Conservation (phyloP, 2,888 invertebrate species). For the Arrhopalites spinosus region DNA sequence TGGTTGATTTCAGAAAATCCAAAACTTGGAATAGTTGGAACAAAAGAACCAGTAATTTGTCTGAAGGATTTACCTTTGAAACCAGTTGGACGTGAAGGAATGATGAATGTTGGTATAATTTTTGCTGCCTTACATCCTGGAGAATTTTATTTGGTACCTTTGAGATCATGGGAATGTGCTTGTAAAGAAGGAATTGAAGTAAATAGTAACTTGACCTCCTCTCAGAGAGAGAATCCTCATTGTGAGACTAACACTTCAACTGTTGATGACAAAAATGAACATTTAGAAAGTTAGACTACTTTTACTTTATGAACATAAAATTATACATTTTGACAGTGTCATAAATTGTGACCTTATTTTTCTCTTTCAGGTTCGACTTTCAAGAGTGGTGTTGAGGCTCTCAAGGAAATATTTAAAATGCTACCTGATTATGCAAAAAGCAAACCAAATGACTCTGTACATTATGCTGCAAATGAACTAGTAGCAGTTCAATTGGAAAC, state of each 20-base stretch:
- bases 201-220: not conserved
- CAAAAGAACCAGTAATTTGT: not conserved
- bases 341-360: not conserved
- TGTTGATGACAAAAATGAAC: not conserved
- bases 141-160: slow-evolving; percentile 32
- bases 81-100: slow-evolving; percentile 33
- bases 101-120: slow-evolving; percentile 23
- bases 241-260: not conserved
- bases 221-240: no score
- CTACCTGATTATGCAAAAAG: not conserved
- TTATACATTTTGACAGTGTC: not conserved
- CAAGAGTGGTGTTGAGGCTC: not conserved
- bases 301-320: not conserved
- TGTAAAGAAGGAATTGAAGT: slow-evolving; percentile 22
- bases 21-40: not conserved
- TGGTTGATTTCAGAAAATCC: slow-evolving; percentile 6
- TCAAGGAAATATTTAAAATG: slow-evolving; percentile 15
- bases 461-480: not conserved
- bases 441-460: not conserved
- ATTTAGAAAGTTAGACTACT: no score
- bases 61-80: slow-evolving; percentile 2
- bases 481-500: slow-evolving; percentile 22
- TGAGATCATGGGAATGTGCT: slow-evolving; percentile 30
- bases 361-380: not conserved
- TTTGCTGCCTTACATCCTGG: slow-evolving; percentile 10